Conservation (phyloP, 2,888 invertebrate species). For the Tachina fera region DNA sequence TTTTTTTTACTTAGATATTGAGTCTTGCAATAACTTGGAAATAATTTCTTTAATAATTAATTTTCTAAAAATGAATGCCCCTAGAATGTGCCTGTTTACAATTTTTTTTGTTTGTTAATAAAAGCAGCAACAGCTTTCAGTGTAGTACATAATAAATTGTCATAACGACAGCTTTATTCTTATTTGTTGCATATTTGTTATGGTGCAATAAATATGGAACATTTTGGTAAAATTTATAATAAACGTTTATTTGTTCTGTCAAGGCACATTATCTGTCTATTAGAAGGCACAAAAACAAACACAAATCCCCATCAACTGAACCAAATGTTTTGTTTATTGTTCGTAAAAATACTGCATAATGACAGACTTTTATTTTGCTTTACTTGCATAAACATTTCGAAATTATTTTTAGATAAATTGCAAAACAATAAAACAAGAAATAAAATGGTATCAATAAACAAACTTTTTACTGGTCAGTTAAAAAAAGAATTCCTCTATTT, state of each 20-base stretch:
- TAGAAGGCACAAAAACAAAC: background rate
- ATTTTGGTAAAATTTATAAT: conserved; percentile 21
- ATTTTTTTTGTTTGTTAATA: too few species aligned
- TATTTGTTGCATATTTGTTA: conserved; percentile 14
- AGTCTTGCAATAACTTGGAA: too few species aligned
- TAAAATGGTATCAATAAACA: background rate
- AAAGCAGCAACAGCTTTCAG: background rate
- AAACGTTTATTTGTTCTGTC: conserved; percentile 30
- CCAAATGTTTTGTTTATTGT: conserved; percentile 44
- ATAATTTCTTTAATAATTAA: too few species aligned
- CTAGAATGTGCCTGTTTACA: too few species aligned
- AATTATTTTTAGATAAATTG: conserved; percentile 60
- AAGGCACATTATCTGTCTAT: conserved; percentile 19
- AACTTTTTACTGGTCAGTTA: conserved; percentile 40
- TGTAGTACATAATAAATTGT: background rate
- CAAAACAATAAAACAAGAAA: conserved; percentile 40
- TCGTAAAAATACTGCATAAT: conserved; percentile 63
- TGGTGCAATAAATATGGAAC: conserved; percentile 35
- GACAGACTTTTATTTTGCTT: conserved; percentile 57
- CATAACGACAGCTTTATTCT: conserved; percentile 6
- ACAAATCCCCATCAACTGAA: background rate
- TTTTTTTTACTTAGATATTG: too few species aligned
- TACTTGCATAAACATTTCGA: conserved; percentile 46
- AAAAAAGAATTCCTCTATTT: too few species aligned
- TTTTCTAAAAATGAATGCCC: too few species aligned